Base-by-base conservation (phyloP, 1,140 invertebrate species). In the Hylyphantes graminicola region DNA sequence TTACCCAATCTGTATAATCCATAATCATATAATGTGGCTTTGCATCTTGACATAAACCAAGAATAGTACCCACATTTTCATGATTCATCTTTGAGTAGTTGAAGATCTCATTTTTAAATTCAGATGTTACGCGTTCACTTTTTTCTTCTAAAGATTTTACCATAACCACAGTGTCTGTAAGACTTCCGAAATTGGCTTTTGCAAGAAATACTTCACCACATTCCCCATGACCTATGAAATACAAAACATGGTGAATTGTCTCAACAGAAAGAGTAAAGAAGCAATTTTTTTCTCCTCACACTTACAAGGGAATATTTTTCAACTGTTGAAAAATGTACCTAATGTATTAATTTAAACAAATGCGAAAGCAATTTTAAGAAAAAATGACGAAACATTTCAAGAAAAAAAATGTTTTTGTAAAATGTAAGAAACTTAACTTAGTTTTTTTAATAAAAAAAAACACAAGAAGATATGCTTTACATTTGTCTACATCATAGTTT, bases 1-100 rank as follows among this genome's bases (percentile, higher is more conserved):
- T 91, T 89, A 95, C 94, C 96, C 96, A 97, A 88, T 98, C 96
- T 17, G 95, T 96, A 88, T 96, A 95, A 88, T 98, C 96, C 7
- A 97, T 90, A n/a, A 98, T 93, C 92, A 97, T 93, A 88, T 94
- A 96, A 88, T 96, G 94, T 0, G 96, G 96, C 84, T 97, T 94
- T n/a, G 93, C 91, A 72, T 97, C 95, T 54, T 93, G 91, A 89
- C 95, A 96, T 10, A 97, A 89, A 0, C 95, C 96, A 59, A 96
- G 90, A 8, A 98, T 89, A 67, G 93, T 93, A 0, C 93, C 93
- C 0, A 98, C 91, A 88, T 96, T 94, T 70, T 94, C 93, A 89
- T 97, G 95, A 19, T 93, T 93, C 13, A 96, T 89, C 86, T 94
- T 94, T 19, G 93, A 91, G 88, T 97, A 94, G 88, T 97, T 90